A percentile compares a stretch with the other conserved stretches of the same genome.
These are phyloP conservation scores for Copidosoma aretas DNA, from an alignment of 2,888 invertebrate genomes.

Conservation along the genomic window DNA sequence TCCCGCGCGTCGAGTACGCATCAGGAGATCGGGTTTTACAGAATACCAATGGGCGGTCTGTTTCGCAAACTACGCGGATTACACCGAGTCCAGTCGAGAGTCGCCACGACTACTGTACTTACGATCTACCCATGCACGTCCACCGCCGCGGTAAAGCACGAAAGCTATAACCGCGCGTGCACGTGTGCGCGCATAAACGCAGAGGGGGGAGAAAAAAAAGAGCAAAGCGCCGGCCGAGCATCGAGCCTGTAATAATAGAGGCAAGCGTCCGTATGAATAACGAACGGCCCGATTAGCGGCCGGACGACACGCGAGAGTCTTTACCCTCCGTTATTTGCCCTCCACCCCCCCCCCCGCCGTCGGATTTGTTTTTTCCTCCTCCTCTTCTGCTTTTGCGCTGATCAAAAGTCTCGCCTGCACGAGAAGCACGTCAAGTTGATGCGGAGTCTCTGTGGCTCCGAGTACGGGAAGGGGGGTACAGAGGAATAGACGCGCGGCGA, in stretches of 20 bases:
- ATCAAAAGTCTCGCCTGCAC: not conserved
- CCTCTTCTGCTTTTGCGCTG: not conserved
- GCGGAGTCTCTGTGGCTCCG: not conserved
- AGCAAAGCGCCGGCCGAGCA: not conserved
- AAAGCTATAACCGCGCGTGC: not conserved
- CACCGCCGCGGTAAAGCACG: too few species aligned
- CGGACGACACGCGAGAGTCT: not conserved
- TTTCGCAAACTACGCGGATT: too few species aligned
- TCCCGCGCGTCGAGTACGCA: too few species aligned
- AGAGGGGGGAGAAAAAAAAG: not conserved
- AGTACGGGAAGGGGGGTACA: too few species aligned
- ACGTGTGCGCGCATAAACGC: not conserved
- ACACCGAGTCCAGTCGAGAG: too few species aligned
- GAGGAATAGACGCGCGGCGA: not conserved
- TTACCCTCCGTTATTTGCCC: not conserved
- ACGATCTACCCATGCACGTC: too few species aligned
- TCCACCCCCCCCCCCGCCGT: not conserved
- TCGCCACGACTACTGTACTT: too few species aligned
- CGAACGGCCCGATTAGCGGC: slow-evolving; percentile 15
- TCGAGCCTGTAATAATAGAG: slow-evolving; percentile 14
- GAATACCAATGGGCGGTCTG: too few species aligned
- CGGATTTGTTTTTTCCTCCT: not conserved
- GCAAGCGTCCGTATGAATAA: slow-evolving; percentile 28
- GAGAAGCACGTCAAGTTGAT: not conserved
- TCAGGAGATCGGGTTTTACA: too few species aligned